Conservation (phyloP, 2,797 vertebrate genomes). For the Periparus ater region DNA sequence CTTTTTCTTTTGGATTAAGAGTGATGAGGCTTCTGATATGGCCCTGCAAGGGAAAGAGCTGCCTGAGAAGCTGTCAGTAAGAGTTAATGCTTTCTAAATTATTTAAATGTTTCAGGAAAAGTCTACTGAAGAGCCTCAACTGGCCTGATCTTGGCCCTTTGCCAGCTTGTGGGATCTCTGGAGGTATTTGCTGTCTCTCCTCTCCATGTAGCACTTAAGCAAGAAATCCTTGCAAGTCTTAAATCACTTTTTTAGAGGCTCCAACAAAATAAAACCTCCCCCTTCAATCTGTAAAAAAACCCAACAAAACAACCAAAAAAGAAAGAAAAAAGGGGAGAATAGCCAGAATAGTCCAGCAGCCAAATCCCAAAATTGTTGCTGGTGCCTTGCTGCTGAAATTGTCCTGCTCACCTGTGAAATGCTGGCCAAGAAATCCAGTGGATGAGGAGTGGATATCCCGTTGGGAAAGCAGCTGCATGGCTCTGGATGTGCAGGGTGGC, state of each 20-base stretch:
- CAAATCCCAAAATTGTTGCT: background rate
- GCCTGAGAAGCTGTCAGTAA: slow-evolving; percentile 40
- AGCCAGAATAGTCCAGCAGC: background rate
- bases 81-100: slow-evolving; percentile 58
- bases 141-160: slow-evolving; percentile 4
- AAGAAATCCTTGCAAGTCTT: background rate
- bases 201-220: background rate
- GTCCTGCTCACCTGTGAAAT: background rate
- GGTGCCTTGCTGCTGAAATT: background rate
- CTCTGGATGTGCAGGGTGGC: background rate
- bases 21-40: background rate
- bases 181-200: slow-evolving; percentile 12
- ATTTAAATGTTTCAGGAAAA: slow-evolving; percentile 49
- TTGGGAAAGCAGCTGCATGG: background rate
- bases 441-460: background rate
- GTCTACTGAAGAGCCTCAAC: slow-evolving; percentile 1
- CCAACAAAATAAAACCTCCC: background rate
- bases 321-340: background rate
- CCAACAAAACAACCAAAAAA: too few species aligned
- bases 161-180: slow-evolving; percentile 35
- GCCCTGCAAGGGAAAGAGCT: background rate
- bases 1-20: background rate
- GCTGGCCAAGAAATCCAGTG: background rate
- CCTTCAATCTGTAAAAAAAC: background rate
- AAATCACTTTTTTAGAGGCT: background rate